phyloP scores from a whole-genome alignment of 1,140 invertebrate genomes.

The Cotesia chilonis region DNA sequence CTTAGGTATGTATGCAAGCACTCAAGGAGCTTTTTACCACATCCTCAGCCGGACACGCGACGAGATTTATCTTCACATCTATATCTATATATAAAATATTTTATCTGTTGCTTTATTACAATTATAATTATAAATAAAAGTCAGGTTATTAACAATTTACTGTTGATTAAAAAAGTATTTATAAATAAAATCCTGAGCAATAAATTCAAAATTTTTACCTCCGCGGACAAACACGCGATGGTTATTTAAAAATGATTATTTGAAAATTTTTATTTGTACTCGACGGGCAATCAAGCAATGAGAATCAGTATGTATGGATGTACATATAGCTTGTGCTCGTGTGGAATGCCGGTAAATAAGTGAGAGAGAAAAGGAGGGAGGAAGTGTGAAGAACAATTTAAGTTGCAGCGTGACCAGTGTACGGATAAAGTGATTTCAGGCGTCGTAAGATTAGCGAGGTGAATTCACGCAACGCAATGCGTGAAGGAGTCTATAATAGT shows the following conservation, averaged over 20 bases:
- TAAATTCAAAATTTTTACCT: too few species aligned
- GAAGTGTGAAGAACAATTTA: conserved; percentile 10
- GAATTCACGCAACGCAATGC: conserved; percentile 4
- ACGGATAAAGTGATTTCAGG: conserved; percentile 27
- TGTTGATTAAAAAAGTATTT: too few species aligned
- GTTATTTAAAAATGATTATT: too few species aligned
- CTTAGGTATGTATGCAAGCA: neutral
- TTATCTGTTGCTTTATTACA: neutral
- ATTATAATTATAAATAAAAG: too few species aligned
- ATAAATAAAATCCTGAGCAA: too few species aligned
- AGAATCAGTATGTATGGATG: neutral
- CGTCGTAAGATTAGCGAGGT: conserved; percentile 20
- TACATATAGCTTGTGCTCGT: too few species aligned
- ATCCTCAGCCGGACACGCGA: neutral
- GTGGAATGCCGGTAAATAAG: neutral
- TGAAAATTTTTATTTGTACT: too few species aligned
- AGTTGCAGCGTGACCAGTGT: conserved; percentile 2
- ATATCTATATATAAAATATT: neutral
- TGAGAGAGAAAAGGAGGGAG: neutral
- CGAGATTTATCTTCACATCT: neutral
- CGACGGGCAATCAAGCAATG: too few species aligned
- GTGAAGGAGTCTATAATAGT: neutral
- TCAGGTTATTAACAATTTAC: too few species aligned
- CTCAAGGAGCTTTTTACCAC: neutral
- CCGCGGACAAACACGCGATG: too few species aligned